Evolutionary conservation across 1,140 invertebrate genomes (phyloP).

Genomic region (Ylistrum balloti): DNA sequence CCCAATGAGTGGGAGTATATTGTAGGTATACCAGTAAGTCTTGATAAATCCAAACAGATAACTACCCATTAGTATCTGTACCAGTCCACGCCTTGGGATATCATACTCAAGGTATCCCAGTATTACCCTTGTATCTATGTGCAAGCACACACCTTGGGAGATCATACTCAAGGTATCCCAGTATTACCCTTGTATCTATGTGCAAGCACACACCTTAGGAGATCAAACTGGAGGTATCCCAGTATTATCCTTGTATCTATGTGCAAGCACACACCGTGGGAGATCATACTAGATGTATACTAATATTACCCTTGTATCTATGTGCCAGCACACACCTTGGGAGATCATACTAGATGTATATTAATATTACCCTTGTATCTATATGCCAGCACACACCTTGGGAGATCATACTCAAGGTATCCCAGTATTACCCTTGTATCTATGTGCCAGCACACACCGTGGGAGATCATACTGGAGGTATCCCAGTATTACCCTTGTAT

Average conservation of each 20-base stretch:
- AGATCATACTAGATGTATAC: neutral
- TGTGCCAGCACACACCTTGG: neutral
- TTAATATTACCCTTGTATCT: neutral
- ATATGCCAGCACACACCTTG: neutral
- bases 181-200: neutral
- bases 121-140: neutral
- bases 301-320: neutral
- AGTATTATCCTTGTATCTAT: neutral
- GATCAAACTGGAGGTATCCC: neutral
- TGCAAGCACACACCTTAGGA: neutral
- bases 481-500: neutral
- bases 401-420: neutral
- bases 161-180: neutral
- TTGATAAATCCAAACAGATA: constrained; percentile 18
- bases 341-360: neutral
- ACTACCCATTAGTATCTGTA: neutral
- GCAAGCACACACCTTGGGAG: neutral
- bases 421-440: neutral
- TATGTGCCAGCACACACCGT: neutral
- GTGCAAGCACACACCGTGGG: neutral
- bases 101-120: neutral
- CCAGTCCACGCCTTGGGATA: neutral
- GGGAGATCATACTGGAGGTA: neutral
- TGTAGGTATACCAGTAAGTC: neutral
- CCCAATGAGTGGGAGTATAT: constrained; percentile 32